Conservation (phyloP, 2,113 vertebrate species). For the Pseudorectes ferrugineus region DNA sequence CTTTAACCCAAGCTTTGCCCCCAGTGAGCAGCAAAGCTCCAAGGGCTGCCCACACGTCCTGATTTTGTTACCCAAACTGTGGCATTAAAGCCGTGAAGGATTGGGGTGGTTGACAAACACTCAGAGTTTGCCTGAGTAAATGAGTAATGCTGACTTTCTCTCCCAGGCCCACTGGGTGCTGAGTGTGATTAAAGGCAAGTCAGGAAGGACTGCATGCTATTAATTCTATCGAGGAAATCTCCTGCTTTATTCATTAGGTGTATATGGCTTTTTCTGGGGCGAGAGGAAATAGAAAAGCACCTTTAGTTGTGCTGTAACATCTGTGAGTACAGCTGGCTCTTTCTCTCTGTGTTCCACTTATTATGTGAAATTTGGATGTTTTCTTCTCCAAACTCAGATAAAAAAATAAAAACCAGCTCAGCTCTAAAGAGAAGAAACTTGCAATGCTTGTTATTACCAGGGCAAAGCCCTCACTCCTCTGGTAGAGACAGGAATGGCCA, state of each 20-base stretch:
- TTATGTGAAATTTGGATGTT: constrained; percentile 37
- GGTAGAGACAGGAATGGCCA: neutral
- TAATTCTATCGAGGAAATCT: constrained; percentile 34
- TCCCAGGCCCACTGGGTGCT: neutral
- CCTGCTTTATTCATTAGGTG: constrained; percentile 37
- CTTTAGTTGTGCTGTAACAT: constrained; percentile 31
- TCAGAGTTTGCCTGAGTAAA: neutral
- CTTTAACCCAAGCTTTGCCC: neutral
- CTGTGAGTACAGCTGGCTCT: constrained; percentile 42
- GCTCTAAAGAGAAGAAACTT: neutral
- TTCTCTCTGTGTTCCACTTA: constrained; percentile 1
- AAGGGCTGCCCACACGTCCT: neutral
- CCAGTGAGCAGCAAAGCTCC: neutral
- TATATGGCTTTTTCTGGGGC: neutral
- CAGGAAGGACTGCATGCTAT: neutral
- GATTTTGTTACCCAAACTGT: neutral
- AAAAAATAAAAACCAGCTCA: neutral
- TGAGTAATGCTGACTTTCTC: neutral
- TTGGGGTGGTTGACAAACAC: neutral
- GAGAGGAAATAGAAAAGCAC: constrained; percentile 21
- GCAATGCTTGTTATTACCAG: neutral
- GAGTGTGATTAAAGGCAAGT: constrained; percentile 41
- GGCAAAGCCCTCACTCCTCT: neutral
- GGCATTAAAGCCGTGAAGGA: neutral
- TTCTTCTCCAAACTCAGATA: constrained; percentile 1